Evolutionary conservation across 2,113 vertebrate genomes (phyloP), one percentile per base, ranked within the genome.

Genomic region (Onychorhynchus coronatus): DNA sequence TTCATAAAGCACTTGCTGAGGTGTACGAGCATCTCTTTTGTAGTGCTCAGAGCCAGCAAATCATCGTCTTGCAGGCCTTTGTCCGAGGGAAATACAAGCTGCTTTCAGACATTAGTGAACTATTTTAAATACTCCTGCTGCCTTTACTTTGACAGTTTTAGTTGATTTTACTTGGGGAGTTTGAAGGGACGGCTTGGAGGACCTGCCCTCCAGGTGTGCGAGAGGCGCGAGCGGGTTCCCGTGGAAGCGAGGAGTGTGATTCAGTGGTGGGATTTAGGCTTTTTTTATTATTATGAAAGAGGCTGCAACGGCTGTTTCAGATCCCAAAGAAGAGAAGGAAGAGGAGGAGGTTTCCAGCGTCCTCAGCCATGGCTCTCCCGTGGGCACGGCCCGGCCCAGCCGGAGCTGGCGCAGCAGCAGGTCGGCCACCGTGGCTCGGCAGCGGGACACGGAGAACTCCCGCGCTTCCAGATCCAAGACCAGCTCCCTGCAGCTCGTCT

Each of bases 271-370:
- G 18, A 14, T 78, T 63, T 59, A 18, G 21, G 35, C 30, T 31
- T 46, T 53, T 74, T 44, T 61, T 42, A 0, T 84, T 47, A 0
- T 82, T 62, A 63, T 65, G 70, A 65, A 71, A n/a, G 52, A 47
- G 68, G 27, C 73, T 73, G 30, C 87, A 42, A 15, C 2, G 6
- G 35, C 12, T 89, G 53, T 96, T 97, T 94, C 87, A 98, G 98
- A 98, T 98, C 98, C 97, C 94, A 98, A 98, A 96, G 98, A 98
- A 91, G 98, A 98, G 93, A 98, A 97, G 77, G 97, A 98, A 22
- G 97, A 97, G 55, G 96, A 98, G 88, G 98, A 98, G 3, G 95
- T 97, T 7, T 70, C 91, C 25, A 30, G 91, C 35, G 4, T 20
- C 53, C 90, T 94, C 37, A 21, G 97, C 95, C 96, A 88, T n/a